Conservation (phyloP, 2,888 invertebrate species). For the Pachymerium ferrugineum region DNA sequence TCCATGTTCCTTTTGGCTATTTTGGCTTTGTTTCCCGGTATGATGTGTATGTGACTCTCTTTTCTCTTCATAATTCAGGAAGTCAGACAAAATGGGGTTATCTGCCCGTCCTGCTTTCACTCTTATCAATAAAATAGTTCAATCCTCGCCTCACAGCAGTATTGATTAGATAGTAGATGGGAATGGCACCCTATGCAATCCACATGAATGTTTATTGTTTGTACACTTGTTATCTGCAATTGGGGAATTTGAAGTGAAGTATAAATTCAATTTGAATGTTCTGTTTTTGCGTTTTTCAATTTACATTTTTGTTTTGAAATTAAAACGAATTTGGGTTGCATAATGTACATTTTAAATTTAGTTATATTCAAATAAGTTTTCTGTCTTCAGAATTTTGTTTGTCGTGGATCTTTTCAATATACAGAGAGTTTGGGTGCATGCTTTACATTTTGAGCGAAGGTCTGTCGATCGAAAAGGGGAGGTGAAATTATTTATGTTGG, state of each 20-base stretch:
- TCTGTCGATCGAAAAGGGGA: constrained; percentile 21
- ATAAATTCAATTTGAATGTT: background rate
- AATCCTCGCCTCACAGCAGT: constrained; percentile 6
- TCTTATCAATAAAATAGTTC: constrained; percentile 10
- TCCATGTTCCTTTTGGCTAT: background rate
- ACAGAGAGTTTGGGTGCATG: background rate
- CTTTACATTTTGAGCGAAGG: background rate
- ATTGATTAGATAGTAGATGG: constrained; percentile 17
- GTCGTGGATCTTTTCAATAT: background rate
- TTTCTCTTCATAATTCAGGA: constrained; percentile 14
- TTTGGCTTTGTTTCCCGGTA: background rate
- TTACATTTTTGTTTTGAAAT: no score
- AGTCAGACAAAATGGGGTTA: constrained; percentile 21
- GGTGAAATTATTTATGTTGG: constrained; percentile 27
- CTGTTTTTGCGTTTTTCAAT: no score
- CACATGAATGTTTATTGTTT: background rate
- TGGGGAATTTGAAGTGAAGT: background rate
- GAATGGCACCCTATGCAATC: background rate
- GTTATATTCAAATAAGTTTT: background rate
- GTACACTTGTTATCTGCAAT: background rate
- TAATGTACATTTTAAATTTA: background rate
- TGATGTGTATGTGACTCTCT: background rate
- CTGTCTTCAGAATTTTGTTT: background rate
- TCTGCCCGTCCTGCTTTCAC: background rate
- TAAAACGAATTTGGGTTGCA: background rate